Evolutionary conservation across 2,888 invertebrate genomes (phyloP).

Genomic region (Cantharis nigra): DNA sequence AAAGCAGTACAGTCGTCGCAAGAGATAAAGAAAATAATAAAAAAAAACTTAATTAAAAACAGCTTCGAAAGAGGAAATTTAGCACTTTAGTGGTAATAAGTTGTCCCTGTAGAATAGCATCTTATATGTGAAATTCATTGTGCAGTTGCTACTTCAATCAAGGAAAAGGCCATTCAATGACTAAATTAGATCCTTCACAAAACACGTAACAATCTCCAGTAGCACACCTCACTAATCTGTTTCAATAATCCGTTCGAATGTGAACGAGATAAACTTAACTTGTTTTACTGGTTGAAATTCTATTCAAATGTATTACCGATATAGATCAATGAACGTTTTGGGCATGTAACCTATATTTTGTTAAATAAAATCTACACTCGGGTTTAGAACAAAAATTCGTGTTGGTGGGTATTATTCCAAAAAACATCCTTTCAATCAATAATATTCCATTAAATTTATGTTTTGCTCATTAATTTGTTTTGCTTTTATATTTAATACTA

Average conservation of each 20-base stretch:
- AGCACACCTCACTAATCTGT: constrained; percentile 23
- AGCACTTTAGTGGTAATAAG: constrained; percentile 12
- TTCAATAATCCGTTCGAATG: constrained; percentile 25
- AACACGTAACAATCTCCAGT: constrained; percentile 19
- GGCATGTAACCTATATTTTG: constrained; percentile 5
- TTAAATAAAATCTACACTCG: constrained; percentile 4
- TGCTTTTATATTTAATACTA: background rate
- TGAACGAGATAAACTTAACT: constrained; percentile 23
- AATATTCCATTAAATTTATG: background rate
- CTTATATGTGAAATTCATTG: constrained; percentile 18
- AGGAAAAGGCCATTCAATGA: constrained; percentile 18
- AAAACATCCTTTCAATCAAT: background rate
- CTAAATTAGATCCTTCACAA: constrained; percentile 28
- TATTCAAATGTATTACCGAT: constrained; percentile 16
- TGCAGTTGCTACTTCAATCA: constrained; percentile 18
- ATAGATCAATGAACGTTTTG: constrained; percentile 15
- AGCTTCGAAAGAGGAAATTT: constrained; percentile 2
- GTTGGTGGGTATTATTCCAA: background rate
- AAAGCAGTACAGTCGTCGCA: background rate
- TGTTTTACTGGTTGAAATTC: constrained; percentile 9
- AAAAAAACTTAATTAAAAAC: background rate
- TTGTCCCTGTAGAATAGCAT: constrained; percentile 3
- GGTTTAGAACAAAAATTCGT: background rate
- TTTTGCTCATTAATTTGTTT: background rate
- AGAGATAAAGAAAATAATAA: background rate